A percentile compares a stretch with the other conserved stretches of the same genome.
These are phyloP conservation scores for Bombus picipes DNA, from an alignment of 1,140 invertebrate species.

Conservation along the genomic window DNA sequence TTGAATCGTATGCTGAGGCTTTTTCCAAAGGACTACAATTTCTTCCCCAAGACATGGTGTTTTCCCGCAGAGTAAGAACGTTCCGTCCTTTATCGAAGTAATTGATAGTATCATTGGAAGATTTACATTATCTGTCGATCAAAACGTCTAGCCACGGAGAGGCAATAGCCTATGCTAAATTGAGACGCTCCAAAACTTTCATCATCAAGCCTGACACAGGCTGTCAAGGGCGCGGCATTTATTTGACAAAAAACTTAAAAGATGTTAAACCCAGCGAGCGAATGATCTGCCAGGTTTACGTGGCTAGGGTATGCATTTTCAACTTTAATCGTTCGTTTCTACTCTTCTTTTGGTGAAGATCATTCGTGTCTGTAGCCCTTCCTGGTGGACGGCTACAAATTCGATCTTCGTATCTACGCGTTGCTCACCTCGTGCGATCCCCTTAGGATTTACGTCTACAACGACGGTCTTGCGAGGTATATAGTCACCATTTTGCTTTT, in stretches of 20 bases:
- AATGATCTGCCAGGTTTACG: constrained; percentile 92
- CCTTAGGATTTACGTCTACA: constrained; percentile 95
- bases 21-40: constrained; percentile 94
- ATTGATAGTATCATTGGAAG: neutral
- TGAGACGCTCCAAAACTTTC: constrained; percentile 89
- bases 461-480: constrained; percentile 95
- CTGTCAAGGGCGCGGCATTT: constrained; percentile 94
- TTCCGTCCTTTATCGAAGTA: neutral
- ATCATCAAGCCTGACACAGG: constrained; percentile 95
- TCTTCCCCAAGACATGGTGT: constrained; percentile 97
- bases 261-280: constrained; percentile 90
- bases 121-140: neutral
- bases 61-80: constrained; percentile 91
- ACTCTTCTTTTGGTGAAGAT: constrained; percentile 27
- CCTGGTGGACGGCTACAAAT: constrained; percentile 98
- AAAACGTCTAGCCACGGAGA: constrained; percentile 84
- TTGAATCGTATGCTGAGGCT: constrained; percentile 92
- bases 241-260: constrained; percentile 90
- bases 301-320: constrained; percentile 83
- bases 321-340: constrained; percentile 8
- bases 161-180: constrained; percentile 85
- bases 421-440: constrained; percentile 97
- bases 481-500: rapidly evolving
- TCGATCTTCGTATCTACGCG: constrained; percentile 97
- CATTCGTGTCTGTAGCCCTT: constrained; percentile 85